Evolutionary conservation across 2,888 invertebrate species (phyloP), one percentile per base, ranked within the genome.

Genomic region (Rhyacophila evoluta): DNA sequence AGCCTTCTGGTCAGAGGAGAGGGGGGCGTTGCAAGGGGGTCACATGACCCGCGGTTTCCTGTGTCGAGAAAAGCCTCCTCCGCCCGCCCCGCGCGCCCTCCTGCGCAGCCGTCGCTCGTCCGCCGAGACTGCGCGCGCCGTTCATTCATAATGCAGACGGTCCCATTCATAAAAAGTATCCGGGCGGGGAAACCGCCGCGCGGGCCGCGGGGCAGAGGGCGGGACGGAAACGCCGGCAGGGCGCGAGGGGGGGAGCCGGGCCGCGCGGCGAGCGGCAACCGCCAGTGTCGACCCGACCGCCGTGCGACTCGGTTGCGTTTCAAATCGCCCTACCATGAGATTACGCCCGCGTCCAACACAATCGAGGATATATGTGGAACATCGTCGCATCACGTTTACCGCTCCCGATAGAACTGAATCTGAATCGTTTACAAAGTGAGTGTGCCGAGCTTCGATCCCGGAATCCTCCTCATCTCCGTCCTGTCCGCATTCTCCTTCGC

Each of bases 151-250:
- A 92, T 92, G 92, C 91, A 71, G 76, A 77, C 81, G 75, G 91
- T 91, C 90, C 91, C 92, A 92, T 92, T 92, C 92, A 92, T 92
- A 92, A 92, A 92, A 92, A 92, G 89, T 86, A 86, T 83, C 85
- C 85, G 86, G n/a, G 86, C 84, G 84, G 69, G 82, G 83, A 83
- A 82, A 83, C 79, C 81, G 75, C 76, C 74, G 81, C 70, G 82
- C 79, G 80, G 82, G 78, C 75, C 77, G 80, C 81, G 81, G 80
- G 81, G 81, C 85, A 86, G 87, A 84, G 85, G 86, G 88, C 86
- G 85, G 85, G 88, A 85, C 89, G 88, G 89, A 55, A 55, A 88
- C 88, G 90, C 88, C 87, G 85, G 86, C 88, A 87, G 87, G 88
- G 86, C 87, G 88, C 88, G 88, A 89, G 88, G 87, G 85, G 86